Conservation (phyloP, 2,888 invertebrate genomes). For the Chymomyza procnemis region DNA sequence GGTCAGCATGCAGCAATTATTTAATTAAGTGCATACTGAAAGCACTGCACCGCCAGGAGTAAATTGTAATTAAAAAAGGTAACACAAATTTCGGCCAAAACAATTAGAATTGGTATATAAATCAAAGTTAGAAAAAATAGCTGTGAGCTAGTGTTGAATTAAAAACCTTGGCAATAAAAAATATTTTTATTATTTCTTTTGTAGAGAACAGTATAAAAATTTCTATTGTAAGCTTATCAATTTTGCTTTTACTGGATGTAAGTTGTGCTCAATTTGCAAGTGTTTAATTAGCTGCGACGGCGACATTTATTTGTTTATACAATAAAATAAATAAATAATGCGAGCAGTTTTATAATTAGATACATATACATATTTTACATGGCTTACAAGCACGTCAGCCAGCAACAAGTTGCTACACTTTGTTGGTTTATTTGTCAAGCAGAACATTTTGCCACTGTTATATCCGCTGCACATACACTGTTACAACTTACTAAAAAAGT, state of each 20-base stretch:
- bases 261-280: not conserved
- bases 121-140: too few relatives aligned
- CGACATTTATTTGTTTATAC: not conserved
- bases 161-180: too few relatives aligned
- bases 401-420: slow-evolving; percentile 50
- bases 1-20: not conserved
- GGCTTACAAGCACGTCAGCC: slow-evolving; percentile 40
- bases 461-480: not conserved
- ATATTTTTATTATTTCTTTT: too few relatives aligned
- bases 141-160: too few relatives aligned
- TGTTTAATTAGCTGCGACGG: not conserved
- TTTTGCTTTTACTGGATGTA: not conserved
- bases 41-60: not conserved
- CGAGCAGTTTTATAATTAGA: too few relatives aligned
- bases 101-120: not conserved
- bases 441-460: not conserved
- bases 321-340: not conserved
- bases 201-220: not conserved
- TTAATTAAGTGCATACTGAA: not conserved
- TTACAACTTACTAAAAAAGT: not conserved
- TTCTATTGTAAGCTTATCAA: not conserved
- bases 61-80: not conserved
- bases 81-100: not conserved
- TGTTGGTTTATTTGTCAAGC: slow-evolving; percentile 36
- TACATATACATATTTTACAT: not conserved